Evolutionary conservation across 2,113 vertebrate species (phyloP), one percentile per base, ranked within the genome.

Genomic region (Microtus pennsylvanicus): DNA sequence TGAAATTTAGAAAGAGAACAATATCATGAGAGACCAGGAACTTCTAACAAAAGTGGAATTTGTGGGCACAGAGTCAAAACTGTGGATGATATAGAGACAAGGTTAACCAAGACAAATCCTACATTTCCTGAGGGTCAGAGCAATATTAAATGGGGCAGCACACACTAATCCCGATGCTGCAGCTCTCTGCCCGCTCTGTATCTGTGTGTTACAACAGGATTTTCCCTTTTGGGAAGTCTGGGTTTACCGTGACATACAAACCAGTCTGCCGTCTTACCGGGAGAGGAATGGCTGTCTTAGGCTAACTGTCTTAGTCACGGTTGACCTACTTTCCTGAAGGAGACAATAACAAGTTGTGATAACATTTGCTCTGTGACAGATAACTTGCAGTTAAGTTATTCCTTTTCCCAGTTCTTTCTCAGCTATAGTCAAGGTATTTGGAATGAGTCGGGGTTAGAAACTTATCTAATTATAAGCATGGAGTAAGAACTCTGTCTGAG

Each of bases 351-450:
- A 74, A 72, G 88, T 96, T 72, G n/a, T 28, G 96, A 98, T 96
- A 98, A 98, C 98, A 97, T 45, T 65, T 42, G 19, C 7, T 8
- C 38, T 28, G 58, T 28, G n/a, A 98, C 94, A 97, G 97, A 97
- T 95, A 97, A 94, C 90, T 55, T 95, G 69, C 94, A 95, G 97
- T 98, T 98, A 98, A 98, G 97, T 96, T 97, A 76, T 87, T 94
- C 87, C 81, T 83, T 83, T 87, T 80, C 93, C 81, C 14, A 77
- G 65, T 89, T 87, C 30, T 0, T 92, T 87, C 88, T 92, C 69
- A 14, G 38, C 82, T 93, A 42, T 45, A 61, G 61, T 30, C 86
- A 83, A 77, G 52, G 45, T 94, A 90, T 7, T 0, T 28, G 72
- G 38, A 58, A n/a, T 80, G 45, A 33, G 45, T 80, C 50, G 52